Base-by-base conservation (phyloP, 1,140 invertebrate genomes). In the Papilio polyxenes region DNA sequence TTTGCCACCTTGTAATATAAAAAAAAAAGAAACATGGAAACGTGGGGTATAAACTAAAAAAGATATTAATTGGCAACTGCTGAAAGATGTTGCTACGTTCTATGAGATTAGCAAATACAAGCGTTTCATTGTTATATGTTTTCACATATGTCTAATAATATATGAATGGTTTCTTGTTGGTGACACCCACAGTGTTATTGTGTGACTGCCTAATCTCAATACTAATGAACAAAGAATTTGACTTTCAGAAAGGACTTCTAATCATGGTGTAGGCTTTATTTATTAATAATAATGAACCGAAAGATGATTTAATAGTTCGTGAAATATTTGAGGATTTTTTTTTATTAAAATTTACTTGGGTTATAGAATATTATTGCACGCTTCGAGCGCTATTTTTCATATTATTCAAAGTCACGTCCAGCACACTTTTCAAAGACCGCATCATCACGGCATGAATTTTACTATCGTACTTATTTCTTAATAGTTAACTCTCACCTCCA, bases 401-500 rank as follows among this genome's bases (percentile, higher is more conserved):
- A 69, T 69, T 15, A 40, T 72, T 72, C 65, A 62, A 5, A 62
- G 59, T 62, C 59, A 62, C 59, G n/a, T 20, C 59, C 6, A 62
- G 59, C 59, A 72, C 0, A 72, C 65, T 72, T 72, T 72, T 37
- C 13, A 40, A 72, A 10, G 62, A 65, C 9, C 20, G 65, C 23
- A 23, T 65, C 62, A 37, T 9, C 23, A 65, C 11, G 23, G 62
- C 23, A 31, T 17, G 4, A 37, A 72, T 72, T 37, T 72, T 17
- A 72, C 31, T 15, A 15, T 8, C 11, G 9, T 72, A 15, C 13
- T 40, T 72, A 37, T 72, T 72, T 37, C 31, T 40, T 31, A 72
- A 72, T 37, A 72, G 65, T 72, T 37, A 72, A 40, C 65, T 72
- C 13, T 72, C 31, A 69, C 65, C 31, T 72, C n/a, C 31, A 37